Conservation (phyloP, 2,797 vertebrate genomes). For the Eidolon dupreanum region DNA sequence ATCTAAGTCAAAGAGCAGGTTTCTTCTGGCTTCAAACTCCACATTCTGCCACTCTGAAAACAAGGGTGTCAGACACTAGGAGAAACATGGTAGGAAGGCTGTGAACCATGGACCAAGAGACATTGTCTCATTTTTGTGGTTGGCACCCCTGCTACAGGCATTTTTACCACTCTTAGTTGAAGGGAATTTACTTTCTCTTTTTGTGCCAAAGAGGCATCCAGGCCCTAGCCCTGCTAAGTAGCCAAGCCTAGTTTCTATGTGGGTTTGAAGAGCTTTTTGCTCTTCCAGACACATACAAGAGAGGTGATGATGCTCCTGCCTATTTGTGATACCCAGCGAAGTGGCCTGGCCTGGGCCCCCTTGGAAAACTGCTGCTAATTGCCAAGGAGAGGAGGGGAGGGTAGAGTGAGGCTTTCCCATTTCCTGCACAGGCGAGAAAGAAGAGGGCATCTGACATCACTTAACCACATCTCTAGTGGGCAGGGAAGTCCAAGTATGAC, state of each 20-base stretch:
- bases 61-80: not conserved
- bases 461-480: no score
- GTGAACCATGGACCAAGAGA: not conserved
- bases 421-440: not conserved
- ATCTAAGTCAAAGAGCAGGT: not conserved
- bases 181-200: not conserved
- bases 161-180: not conserved
- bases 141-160: not conserved
- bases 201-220: not conserved
- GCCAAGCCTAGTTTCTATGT: not conserved
- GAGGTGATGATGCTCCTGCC: not conserved
- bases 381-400: not conserved
- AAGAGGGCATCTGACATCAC: fast-evolving
- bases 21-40: not conserved
- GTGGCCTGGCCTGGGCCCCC: not conserved
- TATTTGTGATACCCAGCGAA: no score
- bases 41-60: not conserved
- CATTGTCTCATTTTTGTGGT: not conserved
- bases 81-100: not conserved
- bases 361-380: not conserved
- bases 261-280: not conserved
- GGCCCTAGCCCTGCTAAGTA: not conserved
- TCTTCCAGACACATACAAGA: not conserved
- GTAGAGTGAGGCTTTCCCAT: not conserved
- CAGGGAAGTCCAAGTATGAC: not conserved